A percentile compares a stretch with the other conserved stretches of the same genome.
phyloP scores from a whole-genome alignment of 2,113 vertebrate genomes.

The Potamarius usumacintae region DNA sequence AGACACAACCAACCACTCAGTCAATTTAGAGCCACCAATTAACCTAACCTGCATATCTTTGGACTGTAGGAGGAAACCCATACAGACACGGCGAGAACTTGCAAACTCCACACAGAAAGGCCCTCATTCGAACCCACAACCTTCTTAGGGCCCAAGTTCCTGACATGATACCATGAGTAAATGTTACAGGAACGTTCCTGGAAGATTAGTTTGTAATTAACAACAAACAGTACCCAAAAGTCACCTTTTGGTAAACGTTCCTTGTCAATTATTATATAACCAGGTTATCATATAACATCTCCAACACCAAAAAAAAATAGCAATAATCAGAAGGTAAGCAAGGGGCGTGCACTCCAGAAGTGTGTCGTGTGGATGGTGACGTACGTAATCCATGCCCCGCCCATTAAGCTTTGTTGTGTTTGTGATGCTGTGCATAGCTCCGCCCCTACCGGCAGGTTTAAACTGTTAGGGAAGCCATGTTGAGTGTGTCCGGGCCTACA shows the following conservation, averaged over 20 bases:
- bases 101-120: too few species aligned
- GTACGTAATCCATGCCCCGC: conserved; percentile 54
- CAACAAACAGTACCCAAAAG: too few species aligned
- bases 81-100: too few species aligned
- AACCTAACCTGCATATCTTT: too few species aligned
- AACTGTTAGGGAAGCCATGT: conserved; percentile 42
- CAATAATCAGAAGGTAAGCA: too few species aligned
- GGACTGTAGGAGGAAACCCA: too few species aligned
- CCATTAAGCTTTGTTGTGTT: conserved; percentile 30
- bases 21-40: too few species aligned
- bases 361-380: neutral
- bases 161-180: neutral
- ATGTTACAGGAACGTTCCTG: neutral
- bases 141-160: neutral
- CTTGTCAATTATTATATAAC: neutral
- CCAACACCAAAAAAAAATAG: too few species aligned
- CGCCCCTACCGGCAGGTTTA: conserved; percentile 61
- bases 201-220: neutral
- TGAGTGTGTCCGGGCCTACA: neutral
- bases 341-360: too few species aligned
- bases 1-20: too few species aligned
- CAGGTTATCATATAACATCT: neutral
- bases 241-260: neutral
- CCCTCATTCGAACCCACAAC: too few species aligned
- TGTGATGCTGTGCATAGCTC: neutral